These are phyloP conservation scores for Acromyrmex echinatior DNA, from an alignment of 1,140 invertebrate genomes.

Conservation along the genomic window DNA sequence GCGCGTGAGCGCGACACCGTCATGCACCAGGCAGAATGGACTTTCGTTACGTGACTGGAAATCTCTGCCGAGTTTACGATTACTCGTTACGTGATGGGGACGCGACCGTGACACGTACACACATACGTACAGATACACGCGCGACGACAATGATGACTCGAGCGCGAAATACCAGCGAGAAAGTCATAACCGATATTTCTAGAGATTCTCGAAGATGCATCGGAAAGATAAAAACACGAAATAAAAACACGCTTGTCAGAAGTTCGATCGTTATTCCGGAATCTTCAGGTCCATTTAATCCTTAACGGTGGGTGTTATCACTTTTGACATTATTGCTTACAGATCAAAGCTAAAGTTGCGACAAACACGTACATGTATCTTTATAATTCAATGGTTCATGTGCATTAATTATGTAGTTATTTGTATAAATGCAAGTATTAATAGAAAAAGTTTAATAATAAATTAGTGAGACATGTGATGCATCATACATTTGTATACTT, in stretches of 20 bases:
- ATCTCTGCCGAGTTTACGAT: slow-evolving; percentile 80
- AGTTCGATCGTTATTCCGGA: slow-evolving; percentile 42
- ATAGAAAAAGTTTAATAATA: neutral
- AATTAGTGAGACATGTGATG: neutral
- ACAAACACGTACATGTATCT: neutral
- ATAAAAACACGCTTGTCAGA: neutral
- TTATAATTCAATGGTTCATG: neutral
- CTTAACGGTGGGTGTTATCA: neutral
- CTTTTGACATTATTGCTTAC: neutral
- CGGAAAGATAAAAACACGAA: slow-evolving; percentile 7
- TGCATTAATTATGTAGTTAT: neutral
- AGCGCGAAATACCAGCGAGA: slow-evolving; percentile 43
- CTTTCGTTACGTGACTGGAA: slow-evolving; percentile 82
- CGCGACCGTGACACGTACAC: slow-evolving; percentile 34
- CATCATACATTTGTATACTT: neutral
- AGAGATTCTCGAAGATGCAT: slow-evolving; percentile 9
- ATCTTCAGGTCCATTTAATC: slow-evolving; percentile 16
- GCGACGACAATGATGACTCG: slow-evolving; percentile 28
- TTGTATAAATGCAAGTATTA: neutral
- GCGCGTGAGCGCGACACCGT: slow-evolving; percentile 70
- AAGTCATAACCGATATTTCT: slow-evolving; percentile 7
- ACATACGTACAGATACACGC: neutral
- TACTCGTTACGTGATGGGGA: slow-evolving; percentile 81
- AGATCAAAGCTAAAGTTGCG: neutral
- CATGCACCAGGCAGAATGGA: slow-evolving; percentile 73